These are phyloP conservation scores for Morinoia aosen DNA, from an alignment of 2,888 invertebrate species.

Conservation along the genomic window DNA sequence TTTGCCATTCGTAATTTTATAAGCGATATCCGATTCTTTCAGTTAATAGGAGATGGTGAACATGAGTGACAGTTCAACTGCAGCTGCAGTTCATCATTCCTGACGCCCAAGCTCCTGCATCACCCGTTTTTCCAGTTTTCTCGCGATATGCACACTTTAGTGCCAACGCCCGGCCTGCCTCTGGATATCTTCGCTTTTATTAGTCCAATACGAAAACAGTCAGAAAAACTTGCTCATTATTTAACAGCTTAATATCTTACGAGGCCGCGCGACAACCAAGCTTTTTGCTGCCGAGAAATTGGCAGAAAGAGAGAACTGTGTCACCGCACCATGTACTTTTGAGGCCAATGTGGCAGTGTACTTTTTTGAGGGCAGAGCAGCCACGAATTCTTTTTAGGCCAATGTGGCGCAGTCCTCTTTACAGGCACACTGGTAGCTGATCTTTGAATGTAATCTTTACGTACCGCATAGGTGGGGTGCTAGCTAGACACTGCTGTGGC, in stretches of 20 bases:
- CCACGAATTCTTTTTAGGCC: neutral
- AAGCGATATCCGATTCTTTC: too few species aligned
- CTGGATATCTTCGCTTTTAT: neutral
- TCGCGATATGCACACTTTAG: neutral
- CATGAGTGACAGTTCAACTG: too few species aligned
- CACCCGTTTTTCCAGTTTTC: neutral
- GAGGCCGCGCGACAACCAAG: neutral
- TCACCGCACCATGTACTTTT: neutral
- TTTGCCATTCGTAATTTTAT: too few species aligned
- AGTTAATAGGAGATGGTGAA: too few species aligned
- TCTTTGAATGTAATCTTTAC: neutral
- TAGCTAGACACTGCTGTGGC: neutral
- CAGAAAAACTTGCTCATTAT: conserved; percentile 23
- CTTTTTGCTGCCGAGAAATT: neutral
- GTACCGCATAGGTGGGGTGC: too few species aligned
- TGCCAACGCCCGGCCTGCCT: neutral
- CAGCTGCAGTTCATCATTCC: too few species aligned
- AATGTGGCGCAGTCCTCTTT: neutral
- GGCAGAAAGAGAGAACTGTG: conserved; percentile 18
- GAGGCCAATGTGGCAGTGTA: neutral
- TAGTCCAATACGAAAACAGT: neutral
- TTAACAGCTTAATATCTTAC: conserved; percentile 20
- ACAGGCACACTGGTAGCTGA: neutral
- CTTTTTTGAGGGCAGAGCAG: neutral
- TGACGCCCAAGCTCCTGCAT: neutral